phyloP scores from a whole-genome alignment of 2,888 invertebrate genomes.

The Ectobius pallidus region DNA sequence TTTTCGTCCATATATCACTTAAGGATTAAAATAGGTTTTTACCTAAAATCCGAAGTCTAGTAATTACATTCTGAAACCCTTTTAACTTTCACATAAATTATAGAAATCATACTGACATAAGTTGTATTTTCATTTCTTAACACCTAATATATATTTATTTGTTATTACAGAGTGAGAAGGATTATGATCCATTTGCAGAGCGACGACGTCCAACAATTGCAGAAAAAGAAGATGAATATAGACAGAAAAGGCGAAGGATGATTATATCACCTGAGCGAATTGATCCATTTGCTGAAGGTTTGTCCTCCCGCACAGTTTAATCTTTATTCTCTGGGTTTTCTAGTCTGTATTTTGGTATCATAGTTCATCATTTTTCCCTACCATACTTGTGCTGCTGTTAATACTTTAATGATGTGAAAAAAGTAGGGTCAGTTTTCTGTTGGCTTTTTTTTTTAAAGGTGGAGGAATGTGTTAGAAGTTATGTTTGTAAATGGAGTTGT shows the following conservation, averaged over 20 bases:
- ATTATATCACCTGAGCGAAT: conserved; percentile 96
- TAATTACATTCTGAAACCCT: too few species aligned
- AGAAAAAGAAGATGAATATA: conserved; percentile 96
- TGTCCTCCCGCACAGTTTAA: conserved; percentile 53
- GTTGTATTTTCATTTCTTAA: too few species aligned
- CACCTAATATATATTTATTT: too few species aligned
- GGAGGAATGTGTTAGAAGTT: too few species aligned
- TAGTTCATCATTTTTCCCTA: neutral
- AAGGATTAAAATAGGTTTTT: too few species aligned
- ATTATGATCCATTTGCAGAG: conserved; percentile 94
- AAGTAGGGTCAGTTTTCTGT: too few species aligned
- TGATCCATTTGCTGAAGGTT: conserved; percentile 98
- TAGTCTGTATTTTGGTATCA: neutral
- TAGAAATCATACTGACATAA: too few species aligned
- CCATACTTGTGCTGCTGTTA: neutral
- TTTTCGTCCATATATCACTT: too few species aligned
- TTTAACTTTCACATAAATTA: too few species aligned
- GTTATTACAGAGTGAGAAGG: conserved; percentile 77
- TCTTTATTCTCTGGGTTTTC: neutral
- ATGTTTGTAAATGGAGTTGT: too few species aligned
- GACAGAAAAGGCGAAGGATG: conserved; percentile 84
- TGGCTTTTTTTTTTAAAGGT: too few species aligned
- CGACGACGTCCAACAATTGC: conserved; percentile 90
- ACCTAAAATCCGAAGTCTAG: too few species aligned
- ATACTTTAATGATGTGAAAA: neutral